Percentiles rank a stretch among this genome's conserved stretches.
Evolutionary conservation across 1,140 invertebrate genomes (phyloP).

Genomic region (Macrocentrus cingulum): DNA sequence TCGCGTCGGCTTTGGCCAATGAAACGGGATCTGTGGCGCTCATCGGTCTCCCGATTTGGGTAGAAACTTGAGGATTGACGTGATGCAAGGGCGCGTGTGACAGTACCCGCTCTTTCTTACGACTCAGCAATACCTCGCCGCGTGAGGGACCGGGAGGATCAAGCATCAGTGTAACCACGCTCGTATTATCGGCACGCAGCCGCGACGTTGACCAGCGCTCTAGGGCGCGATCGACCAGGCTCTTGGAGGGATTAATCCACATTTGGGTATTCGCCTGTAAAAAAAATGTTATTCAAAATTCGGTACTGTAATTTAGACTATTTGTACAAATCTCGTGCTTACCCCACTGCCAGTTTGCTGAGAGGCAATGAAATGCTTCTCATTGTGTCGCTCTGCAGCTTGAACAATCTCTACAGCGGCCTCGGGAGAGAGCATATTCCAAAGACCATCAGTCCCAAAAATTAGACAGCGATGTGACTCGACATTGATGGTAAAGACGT

Average conservation of each 20-base stretch:
- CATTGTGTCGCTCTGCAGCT: conserved; percentile 78
- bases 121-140: conserved; percentile 55
- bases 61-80: background rate
- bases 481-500: conserved; percentile 83
- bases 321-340: conserved; percentile 20
- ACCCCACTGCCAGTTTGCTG: conserved; percentile 56
- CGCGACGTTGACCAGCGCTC: conserved; percentile 76
- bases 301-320: too few relatives aligned
- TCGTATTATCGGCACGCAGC: conserved; percentile 93
- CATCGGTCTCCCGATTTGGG: background rate
- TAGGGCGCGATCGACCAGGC: conserved; percentile 83
- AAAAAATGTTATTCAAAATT: too few relatives aligned
- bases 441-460: conserved; percentile 94
- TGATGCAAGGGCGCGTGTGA: conserved; percentile 9
- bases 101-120: conserved; percentile 36
- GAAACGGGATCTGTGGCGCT: conserved; percentile 12
- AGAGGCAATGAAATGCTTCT: conserved; percentile 62
- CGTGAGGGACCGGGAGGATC: conserved; percentile 86
- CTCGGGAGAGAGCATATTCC: conserved; percentile 89
- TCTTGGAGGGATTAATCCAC: conserved; percentile 89
- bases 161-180: conserved; percentile 88
- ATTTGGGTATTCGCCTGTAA: conserved; percentile 53
- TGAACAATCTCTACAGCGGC: conserved; percentile 85
- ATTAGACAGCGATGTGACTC: conserved; percentile 82
- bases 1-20: background rate